These are phyloP conservation scores for Triops cancriformis DNA, from an alignment of 1,140 invertebrate genomes.

Conservation along the genomic window DNA sequence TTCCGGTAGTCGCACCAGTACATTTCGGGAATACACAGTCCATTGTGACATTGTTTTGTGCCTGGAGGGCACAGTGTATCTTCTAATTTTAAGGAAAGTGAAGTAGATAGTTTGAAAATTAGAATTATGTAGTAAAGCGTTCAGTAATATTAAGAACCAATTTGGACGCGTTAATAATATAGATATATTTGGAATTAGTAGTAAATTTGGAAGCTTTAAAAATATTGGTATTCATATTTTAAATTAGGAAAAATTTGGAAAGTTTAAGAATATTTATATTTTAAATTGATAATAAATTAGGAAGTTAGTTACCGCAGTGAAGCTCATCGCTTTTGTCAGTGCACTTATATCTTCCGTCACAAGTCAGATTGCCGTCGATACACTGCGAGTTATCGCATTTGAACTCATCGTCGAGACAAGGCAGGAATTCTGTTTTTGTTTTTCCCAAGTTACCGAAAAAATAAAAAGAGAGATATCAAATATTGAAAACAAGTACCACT, in stretches of 20 bases:
- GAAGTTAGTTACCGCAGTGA: slow-evolving; percentile 38
- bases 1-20: slow-evolving; percentile 41
- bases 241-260: too few relatives aligned
- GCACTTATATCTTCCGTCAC: slow-evolving; percentile 41
- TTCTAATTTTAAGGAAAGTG: background rate
- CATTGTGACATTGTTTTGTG: slow-evolving; percentile 29
- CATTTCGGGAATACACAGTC: slow-evolving; percentile 39
- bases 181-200: too few relatives aligned
- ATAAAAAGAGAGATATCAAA: slow-evolving; percentile 19
- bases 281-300: slow-evolving; percentile 21
- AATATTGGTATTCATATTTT: too few relatives aligned
- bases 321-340: slow-evolving; percentile 43
- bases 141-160: too few relatives aligned
- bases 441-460: too few relatives aligned
- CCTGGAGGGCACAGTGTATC: background rate
- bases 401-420: slow-evolving; percentile 32
- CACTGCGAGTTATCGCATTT: slow-evolving; percentile 41
- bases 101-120: too few relatives aligned
- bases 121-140: too few relatives aligned
- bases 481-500: background rate
- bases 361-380: slow-evolving; percentile 34
- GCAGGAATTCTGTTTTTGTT: slow-evolving; percentile 20
- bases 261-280: too few relatives aligned
- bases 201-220: too few relatives aligned
- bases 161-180: too few relatives aligned